Conservation (phyloP, 2,797 vertebrate genomes). For the Eleutherodactylus coqui region DNA sequence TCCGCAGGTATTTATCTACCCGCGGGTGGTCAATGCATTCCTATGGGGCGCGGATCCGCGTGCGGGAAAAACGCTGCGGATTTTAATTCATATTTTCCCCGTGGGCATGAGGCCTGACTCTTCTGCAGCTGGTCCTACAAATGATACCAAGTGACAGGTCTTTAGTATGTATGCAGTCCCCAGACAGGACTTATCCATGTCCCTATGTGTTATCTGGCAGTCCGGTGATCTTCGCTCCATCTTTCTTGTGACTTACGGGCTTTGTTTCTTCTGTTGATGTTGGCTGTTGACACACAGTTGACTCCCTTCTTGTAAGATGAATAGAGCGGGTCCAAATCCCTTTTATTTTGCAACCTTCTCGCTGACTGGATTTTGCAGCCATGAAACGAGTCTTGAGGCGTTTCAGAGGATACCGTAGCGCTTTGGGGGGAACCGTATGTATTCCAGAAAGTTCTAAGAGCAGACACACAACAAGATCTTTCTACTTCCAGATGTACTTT, state of each 20-base stretch:
- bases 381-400: constrained; percentile 26
- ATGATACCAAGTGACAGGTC: no score
- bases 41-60: no score
- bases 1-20: no score
- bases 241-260: constrained; percentile 53
- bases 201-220: constrained; percentile 27
- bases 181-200: not conserved
- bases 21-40: no score
- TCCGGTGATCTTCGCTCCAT: not conserved
- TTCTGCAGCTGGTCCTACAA: no score
- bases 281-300: constrained; percentile 37
- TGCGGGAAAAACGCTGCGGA: no score
- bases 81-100: no score
- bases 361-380: constrained; percentile 8
- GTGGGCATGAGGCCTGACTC: no score
- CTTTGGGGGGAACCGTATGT: not conserved
- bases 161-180: no score
- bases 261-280: constrained; percentile 49
- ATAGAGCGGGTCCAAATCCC: constrained; percentile 4
- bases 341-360: constrained; percentile 1
- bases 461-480: not conserved
- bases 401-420: constrained; percentile 14
- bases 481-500: no score
- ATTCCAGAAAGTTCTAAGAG: not conserved
- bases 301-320: constrained; percentile 5